These are phyloP conservation scores for Oncorhynchus gorbuscha DNA, from an alignment of 2,113 vertebrate species.

Conservation along the genomic window DNA sequence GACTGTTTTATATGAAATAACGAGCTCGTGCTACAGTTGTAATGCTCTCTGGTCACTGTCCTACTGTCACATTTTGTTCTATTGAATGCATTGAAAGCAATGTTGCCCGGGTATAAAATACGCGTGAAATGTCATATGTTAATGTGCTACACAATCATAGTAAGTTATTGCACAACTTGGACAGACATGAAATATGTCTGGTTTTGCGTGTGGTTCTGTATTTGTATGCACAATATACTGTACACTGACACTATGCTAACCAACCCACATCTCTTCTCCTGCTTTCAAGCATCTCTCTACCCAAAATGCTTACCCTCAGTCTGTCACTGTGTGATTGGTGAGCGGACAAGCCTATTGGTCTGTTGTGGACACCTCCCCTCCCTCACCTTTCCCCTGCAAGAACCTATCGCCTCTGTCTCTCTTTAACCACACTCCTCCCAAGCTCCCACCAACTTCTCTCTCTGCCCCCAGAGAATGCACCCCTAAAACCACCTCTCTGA, in stretches of 20 bases:
- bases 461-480: neutral
- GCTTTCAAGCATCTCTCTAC: constrained; percentile 54
- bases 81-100: constrained; percentile 37
- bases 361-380: constrained; percentile 25
- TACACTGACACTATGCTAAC: constrained; percentile 41
- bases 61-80: neutral
- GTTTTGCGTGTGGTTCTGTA: neutral
- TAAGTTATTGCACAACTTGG: neutral
- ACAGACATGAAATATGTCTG: neutral
- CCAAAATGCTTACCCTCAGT: constrained; percentile 5
- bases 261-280: constrained; percentile 28
- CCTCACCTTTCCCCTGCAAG: constrained; percentile 23
- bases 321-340: constrained; percentile 32
- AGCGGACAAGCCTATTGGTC: constrained; percentile 35
- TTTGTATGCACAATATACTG: neutral
- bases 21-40: neutral
- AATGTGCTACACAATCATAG: constrained; percentile 8
- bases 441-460: neutral
- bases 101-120: constrained; percentile 33
- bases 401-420: constrained; percentile 1
- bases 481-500: neutral
- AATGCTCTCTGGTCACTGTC: neutral
- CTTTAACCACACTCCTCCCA: neutral
- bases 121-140: too few relatives aligned
- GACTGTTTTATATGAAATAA: neutral